Base-by-base conservation (phyloP, 1,140 invertebrate genomes). In the Drosophila suzukii region DNA sequence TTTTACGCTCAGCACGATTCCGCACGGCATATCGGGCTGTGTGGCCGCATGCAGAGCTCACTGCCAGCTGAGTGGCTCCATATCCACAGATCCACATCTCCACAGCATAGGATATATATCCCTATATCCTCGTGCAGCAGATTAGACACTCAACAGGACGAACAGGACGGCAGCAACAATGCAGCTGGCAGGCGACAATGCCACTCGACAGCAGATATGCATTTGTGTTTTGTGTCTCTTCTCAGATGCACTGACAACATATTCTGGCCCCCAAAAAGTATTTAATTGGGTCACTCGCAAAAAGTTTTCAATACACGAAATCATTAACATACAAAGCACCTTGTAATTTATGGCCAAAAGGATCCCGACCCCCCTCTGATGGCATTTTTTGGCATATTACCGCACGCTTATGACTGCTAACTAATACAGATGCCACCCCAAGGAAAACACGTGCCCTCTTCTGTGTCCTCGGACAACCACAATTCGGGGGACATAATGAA, bases 361-460 rank as follows among this genome's bases (percentile, higher is more conserved):
- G 17, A 49, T 7, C 17, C 6, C 24, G n/a, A n/a, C 41, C 46
- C 10, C 27, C 4, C 24, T 24, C 41, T 46, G 57, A 24, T 57
- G 62, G 30, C 17, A 36, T 49, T 44, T 62, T 78, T 47, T 78
- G 84, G 83, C 83, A 82, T 88, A 88, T 88, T 82, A 88, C 79
- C 83, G 79, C 84, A 89, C 80, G 66, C 59, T 72, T 74, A 71
- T 89, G 84, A 77, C 72, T 57, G 63, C 71, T 78, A 89, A 89
- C 84, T 78, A 80, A 89, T 89, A 89, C 80, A 72, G 77, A 88
- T 88, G 84, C 80, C 84, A 88, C 84, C 84, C 80, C 73, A 81
- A 88, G 84, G 84, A 89, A 63, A 78, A 88, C 75, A 76, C 75
- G 59, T 65, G 59, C 54, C 63, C 60, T 34, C 60, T 5, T 17